Conservation (phyloP, 2,113 vertebrate genomes). For the Ibidorhyncha struthersii region DNA sequence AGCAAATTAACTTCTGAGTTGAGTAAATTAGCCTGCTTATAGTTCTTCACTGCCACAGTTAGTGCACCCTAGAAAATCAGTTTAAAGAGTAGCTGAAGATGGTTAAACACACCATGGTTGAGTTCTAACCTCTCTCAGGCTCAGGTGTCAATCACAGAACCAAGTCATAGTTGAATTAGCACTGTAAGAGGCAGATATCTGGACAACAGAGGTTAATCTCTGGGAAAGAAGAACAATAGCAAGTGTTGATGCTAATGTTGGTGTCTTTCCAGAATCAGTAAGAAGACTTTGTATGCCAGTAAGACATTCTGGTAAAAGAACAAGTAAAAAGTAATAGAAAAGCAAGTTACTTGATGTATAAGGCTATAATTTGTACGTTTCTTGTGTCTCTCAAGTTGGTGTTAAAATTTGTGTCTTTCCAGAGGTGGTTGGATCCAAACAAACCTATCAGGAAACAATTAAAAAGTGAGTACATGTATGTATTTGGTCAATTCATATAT, state of each 20-base stretch:
- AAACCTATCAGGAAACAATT: slow-evolving; percentile 99
- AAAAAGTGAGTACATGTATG: slow-evolving; percentile 89
- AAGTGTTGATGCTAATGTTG: not conserved
- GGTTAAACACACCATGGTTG: not conserved
- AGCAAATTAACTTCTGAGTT: not conserved
- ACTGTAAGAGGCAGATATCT: not conserved
- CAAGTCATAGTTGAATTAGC: not conserved
- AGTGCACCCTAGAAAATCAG: not conserved
- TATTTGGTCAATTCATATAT: slow-evolving; percentile 44
- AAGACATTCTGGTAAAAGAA: not conserved
- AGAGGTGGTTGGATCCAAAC: slow-evolving; percentile 98
- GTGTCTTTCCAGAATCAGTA: not conserved
- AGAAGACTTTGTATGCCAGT: not conserved
- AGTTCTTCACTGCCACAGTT: not conserved
- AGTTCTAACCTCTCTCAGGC: not conserved
- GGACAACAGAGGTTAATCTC: not conserved
- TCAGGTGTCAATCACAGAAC: not conserved
- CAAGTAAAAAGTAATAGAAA: not conserved
- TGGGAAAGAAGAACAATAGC: not conserved
- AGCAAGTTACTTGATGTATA: not conserved
- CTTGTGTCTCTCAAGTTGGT: not conserved
- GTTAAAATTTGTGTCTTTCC: slow-evolving; percentile 74
- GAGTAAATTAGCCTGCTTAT: not conserved
- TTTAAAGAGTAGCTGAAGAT: not conserved
- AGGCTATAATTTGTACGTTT: not conserved